Evolutionary conservation across 2,113 vertebrate genomes (phyloP).

Genomic region (Capreolus pygargus): DNA sequence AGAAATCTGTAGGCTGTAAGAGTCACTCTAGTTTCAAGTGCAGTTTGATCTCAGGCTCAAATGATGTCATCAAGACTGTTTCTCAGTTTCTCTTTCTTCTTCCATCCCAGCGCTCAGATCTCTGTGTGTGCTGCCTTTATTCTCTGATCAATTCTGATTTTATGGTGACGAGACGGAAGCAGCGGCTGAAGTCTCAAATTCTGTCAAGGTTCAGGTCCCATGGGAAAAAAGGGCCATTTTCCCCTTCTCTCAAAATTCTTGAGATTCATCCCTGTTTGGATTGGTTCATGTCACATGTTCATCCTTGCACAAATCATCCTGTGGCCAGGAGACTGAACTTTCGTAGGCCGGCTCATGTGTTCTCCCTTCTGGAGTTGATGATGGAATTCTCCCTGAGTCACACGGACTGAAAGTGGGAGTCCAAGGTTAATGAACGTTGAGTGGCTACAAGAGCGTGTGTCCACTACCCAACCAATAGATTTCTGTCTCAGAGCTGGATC

Average conservation of each 20-base stretch:
- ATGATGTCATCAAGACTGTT: neutral
- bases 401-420: neutral
- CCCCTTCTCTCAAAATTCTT: neutral
- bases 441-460: neutral
- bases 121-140: neutral
- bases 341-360: neutral
- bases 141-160: neutral
- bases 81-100: neutral
- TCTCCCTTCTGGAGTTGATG: neutral
- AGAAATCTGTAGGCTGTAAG: neutral
- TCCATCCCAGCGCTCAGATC: neutral
- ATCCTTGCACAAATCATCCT: neutral
- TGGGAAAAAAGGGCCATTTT: fast-evolving
- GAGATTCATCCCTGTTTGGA: neutral
- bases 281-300: neutral
- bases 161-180: neutral
- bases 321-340: neutral
- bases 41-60: neutral
- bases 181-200: neutral
- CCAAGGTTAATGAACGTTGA: neutral
- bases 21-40: neutral
- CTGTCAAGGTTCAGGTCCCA: neutral
- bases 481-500: neutral
- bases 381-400: neutral
- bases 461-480: neutral